Conservation (phyloP, 2,888 invertebrate species). For the Abrostola tripartita region DNA sequence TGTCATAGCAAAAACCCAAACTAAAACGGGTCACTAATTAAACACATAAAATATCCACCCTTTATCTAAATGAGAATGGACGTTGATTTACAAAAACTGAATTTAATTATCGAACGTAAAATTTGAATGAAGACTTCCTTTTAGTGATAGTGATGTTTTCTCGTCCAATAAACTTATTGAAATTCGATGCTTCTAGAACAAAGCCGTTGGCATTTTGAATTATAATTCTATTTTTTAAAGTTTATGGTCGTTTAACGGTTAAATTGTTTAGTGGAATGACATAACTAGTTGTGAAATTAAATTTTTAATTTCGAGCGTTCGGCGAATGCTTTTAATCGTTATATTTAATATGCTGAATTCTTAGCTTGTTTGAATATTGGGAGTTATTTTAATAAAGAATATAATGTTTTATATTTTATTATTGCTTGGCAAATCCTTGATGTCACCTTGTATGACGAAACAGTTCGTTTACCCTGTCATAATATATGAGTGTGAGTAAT, state of each 20-base stretch:
- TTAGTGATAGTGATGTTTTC: constrained; percentile 21
- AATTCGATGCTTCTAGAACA: constrained; percentile 5
- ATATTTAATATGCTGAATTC: no score
- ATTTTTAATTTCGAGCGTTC: no score
- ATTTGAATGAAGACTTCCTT: constrained; percentile 27
- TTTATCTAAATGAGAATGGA: constrained; percentile 63
- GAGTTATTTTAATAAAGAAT: no score
- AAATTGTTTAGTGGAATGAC: not conserved
- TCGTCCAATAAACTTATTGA: constrained; percentile 18
- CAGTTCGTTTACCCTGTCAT: no score
- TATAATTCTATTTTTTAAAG: not conserved
- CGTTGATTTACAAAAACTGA: constrained; percentile 62
- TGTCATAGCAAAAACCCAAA: constrained; percentile 1
- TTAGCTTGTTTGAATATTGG: no score
- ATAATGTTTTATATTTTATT: no score
- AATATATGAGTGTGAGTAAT: no score
- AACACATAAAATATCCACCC: constrained; percentile 57
- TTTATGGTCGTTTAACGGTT: not conserved
- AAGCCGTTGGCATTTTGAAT: constrained; percentile 5
- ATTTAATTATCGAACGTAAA: constrained; percentile 49
- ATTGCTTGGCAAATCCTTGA: no score
- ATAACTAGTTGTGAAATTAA: not conserved
- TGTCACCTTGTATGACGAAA: no score
- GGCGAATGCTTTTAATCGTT: no score
- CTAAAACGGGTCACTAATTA: constrained; percentile 7